Evolutionary conservation across 2,888 invertebrate genomes (phyloP).

Genomic region (Ormyrus rosae): DNA sequence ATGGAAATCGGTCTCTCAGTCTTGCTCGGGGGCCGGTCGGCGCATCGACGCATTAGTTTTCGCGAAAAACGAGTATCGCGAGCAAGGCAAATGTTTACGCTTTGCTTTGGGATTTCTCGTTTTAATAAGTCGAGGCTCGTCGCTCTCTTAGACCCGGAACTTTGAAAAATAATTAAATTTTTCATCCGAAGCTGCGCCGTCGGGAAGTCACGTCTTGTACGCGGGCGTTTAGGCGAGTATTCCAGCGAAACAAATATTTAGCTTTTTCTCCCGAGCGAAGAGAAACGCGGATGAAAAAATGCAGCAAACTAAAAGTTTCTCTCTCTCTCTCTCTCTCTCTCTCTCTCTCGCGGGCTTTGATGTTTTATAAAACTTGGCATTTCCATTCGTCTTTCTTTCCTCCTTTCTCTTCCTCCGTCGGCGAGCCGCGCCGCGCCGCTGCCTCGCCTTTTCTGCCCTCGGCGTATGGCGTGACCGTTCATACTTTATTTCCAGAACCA

Average conservation of each 20-base stretch:
- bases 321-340: conserved; percentile 1
- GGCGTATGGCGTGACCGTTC: conserved; percentile 59
- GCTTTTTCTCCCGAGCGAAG: conserved; percentile 3
- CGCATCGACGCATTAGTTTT: too few relatives aligned
- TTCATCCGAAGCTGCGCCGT: conserved; percentile 3
- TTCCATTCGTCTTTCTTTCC: too few relatives aligned
- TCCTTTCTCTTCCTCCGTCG: conserved; percentile 3
- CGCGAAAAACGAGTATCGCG: neutral
- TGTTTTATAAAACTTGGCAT: conserved; percentile 37
- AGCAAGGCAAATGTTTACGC: conserved; percentile 26
- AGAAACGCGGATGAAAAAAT: neutral
- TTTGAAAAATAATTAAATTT: conserved; percentile 40
- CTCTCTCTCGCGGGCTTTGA: conserved; percentile 21
- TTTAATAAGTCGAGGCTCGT: conserved; percentile 1
- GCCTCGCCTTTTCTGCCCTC: too few relatives aligned
- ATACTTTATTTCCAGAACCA: conserved; percentile 59
- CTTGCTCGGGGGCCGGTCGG: too few relatives aligned
- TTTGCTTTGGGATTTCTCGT: neutral
- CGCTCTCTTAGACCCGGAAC: neutral
- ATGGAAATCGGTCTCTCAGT: neutral
- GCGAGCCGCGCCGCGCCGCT: neutral
- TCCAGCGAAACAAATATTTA: conserved; percentile 38
- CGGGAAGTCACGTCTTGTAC: neutral
- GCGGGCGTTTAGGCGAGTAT: conserved; percentile 12
- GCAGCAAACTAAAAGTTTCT: conserved; percentile 20